Percentiles rank a stretch among this genome's conserved stretches.
These are phyloP conservation scores for Arctocebus calabarensis DNA, from an alignment of 2,797 vertebrate species.

Conservation along the genomic window DNA sequence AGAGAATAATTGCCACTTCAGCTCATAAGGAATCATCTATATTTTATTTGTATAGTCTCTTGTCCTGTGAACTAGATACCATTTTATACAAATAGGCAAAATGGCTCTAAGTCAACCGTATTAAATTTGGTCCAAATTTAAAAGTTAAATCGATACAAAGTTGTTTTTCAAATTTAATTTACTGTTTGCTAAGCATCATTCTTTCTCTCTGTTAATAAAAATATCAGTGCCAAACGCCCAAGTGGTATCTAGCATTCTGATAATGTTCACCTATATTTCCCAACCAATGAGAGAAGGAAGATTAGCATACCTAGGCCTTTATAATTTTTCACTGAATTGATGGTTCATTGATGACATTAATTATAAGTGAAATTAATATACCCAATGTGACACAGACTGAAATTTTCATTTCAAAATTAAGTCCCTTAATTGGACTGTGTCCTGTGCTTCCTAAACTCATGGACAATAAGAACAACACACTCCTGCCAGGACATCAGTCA, in stretches of 20 bases:
- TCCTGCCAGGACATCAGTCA: background rate
- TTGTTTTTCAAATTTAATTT: constrained; percentile 31
- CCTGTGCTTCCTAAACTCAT: background rate
- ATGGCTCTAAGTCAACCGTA: background rate
- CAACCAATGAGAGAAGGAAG: constrained; percentile 24
- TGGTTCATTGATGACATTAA: background rate
- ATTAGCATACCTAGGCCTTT: background rate
- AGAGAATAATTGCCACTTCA: background rate
- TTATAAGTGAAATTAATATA: constrained; percentile 32
- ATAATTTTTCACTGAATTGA: constrained; percentile 7
- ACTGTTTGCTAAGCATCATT: constrained; percentile 28
- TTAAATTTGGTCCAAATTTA: background rate
- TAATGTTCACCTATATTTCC: background rate
- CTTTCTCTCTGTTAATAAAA: background rate
- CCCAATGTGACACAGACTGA: constrained; percentile 16
- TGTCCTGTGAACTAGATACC: background rate
- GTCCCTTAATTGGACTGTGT: background rate
- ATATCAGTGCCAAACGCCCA: background rate
- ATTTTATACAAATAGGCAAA: constrained; percentile 47
- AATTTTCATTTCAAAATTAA: constrained; percentile 55
- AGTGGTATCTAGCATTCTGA: background rate
- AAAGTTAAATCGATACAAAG: constrained; percentile 35
- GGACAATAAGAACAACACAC: constrained; percentile 3
- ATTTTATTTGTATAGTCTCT: background rate
- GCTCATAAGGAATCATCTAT: constrained; percentile 9